Base-by-base conservation (phyloP, 2,113 vertebrate species). In the Solea senegalensis region DNA sequence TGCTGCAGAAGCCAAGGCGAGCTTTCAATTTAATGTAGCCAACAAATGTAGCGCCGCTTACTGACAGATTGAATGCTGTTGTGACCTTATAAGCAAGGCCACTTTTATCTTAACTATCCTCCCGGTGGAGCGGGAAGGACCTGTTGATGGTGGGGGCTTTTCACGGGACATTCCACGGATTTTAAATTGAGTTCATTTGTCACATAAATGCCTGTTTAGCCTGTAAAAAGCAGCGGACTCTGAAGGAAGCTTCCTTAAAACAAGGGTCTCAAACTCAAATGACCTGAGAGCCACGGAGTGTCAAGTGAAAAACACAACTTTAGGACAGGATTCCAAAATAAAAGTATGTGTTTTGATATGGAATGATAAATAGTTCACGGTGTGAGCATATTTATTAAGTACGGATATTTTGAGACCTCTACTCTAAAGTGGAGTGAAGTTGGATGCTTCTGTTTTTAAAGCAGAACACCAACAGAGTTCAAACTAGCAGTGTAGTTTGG, bases 21-120 rank as follows among this genome's bases (percentile, higher is more conserved):
- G 82, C 84, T 84, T 82, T 88, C 53, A 69, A 72, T 78, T 80
- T 75, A 85, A 81, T 82, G 75, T 50, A 56, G 48, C 78, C 69
- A 76, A 83, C 77, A 81, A 79, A 79, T 73, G 53, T 56, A 77
- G 64, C 27, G 1, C 49, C 55, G 64, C 70, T 72, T 70, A 46
- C 65, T 74, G 81, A 72, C 71, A 55, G 73, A 74, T 76, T 81
- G 76, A 83, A 81, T 58, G 77, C 66, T 64, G 75, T 74, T 70
- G 72, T 34, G 16, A 81, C 67, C 77, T 83, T 83, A 76, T 82
- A 75, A 76, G 66, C 59, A 50, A 15, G 46, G 75, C 58, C 65
- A 39, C 46, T 80, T 86, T 81, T 59, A 67, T 69, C 67, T 75
- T 59, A 51, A 41, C 46, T 48, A 44, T 66, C 27, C 65, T 54